Evolutionary conservation across 2,888 invertebrate species (phyloP).

Genomic region (Pristionchus maxplancki): DNA sequence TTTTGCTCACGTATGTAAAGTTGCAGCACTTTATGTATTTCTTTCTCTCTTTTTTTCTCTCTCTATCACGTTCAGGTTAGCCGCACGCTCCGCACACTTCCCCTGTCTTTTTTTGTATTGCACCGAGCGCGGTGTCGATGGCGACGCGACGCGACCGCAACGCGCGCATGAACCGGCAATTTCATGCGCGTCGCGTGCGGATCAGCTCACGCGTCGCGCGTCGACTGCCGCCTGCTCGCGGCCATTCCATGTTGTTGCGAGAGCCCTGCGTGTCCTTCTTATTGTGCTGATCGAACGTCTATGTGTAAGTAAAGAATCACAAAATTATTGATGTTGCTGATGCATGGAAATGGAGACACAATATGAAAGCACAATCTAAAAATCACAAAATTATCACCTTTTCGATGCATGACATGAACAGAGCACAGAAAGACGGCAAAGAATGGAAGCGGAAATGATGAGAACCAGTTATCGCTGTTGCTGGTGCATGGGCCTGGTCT

Average conservation of each 20-base stretch:
- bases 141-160: conserved; percentile 43
- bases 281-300: conserved; percentile 19
- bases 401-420: no score
- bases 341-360: background rate
- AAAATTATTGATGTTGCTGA: background rate
- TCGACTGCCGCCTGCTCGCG: conserved; percentile 32
- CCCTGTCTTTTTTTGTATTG: background rate
- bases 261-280: background rate
- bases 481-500: no score
- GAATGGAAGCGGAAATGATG: no score
- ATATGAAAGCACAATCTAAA: no score
- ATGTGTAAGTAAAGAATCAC: conserved; percentile 20
- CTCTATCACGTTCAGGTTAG: conserved; percentile 46
- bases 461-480: no score
- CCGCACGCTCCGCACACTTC: background rate
- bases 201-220: conserved; percentile 9
- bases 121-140: conserved; percentile 48
- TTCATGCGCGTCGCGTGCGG: conserved; percentile 32
- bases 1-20: conserved; percentile 47
- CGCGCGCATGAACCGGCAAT: conserved; percentile 43
- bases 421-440: background rate
- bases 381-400: no score
- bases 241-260: conserved; percentile 27
- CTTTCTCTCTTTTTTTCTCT: background rate
- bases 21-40: conserved; percentile 50